Conservation (phyloP, 2,797 vertebrate species). For the Hydrocynus forskahlii region DNA sequence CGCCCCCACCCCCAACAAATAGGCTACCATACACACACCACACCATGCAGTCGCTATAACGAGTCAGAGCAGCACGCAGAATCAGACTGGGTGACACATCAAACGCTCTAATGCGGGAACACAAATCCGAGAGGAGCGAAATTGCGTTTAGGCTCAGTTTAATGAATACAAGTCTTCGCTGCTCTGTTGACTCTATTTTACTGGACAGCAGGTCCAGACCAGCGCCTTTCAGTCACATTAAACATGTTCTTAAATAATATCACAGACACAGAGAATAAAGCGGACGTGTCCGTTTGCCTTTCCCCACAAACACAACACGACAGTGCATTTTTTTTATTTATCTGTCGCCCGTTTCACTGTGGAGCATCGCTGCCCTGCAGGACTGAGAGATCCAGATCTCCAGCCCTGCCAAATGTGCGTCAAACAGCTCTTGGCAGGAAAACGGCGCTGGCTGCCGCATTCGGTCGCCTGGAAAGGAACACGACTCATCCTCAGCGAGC, state of each 20-base stretch:
- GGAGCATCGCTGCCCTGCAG: conserved; percentile 5
- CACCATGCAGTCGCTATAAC: conserved; percentile 17
- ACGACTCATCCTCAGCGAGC: neutral
- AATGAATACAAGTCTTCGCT: neutral
- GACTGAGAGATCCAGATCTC: neutral
- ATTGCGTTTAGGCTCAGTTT: neutral
- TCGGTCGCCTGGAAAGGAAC: conserved; percentile 7
- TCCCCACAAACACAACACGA: neutral
- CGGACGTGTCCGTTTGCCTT: neutral
- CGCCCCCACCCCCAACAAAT: conserved; percentile 53
- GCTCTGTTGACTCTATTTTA: neutral
- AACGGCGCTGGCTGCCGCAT: conserved; percentile 23
- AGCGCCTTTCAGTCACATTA: neutral
- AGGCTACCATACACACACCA: conserved; percentile 8
- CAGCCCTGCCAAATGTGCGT: conserved; percentile 19
- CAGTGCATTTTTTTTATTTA: neutral
- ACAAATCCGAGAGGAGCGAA: conserved; percentile 18
- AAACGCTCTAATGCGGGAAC: conserved; percentile 10
- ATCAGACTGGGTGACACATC: neutral
- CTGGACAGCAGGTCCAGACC: neutral
- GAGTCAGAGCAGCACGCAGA: conserved; percentile 20
- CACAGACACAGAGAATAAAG: neutral
- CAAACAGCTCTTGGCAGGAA: conserved; percentile 22
- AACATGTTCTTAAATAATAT: neutral
- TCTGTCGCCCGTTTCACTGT: neutral